phyloP scores from a whole-genome alignment of 1,140 invertebrate genomes.

The Mizuhopecten yessoensis region DNA sequence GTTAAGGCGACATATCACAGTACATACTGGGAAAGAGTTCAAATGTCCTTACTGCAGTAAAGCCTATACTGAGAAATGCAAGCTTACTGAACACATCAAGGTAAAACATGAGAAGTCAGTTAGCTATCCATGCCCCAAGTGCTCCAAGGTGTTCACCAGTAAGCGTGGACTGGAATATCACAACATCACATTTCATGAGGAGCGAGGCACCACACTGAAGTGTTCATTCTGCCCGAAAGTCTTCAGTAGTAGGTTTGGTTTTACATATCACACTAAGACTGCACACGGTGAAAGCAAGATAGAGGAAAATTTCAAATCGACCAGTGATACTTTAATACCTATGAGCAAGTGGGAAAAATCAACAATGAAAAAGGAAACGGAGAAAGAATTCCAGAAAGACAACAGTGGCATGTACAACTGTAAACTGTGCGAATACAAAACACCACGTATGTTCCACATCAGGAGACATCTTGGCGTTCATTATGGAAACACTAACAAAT shows the following conservation, averaged over 20 bases:
- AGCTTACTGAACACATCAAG: constrained; percentile 4
- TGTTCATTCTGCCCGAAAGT: constrained; percentile 8
- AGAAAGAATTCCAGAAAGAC: constrained; percentile 12
- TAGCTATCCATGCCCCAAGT: constrained; percentile 1
- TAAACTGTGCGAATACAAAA: neutral
- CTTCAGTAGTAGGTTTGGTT: neutral
- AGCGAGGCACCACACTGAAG: constrained; percentile 20
- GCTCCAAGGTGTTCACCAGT: neutral
- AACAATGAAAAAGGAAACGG: neutral
- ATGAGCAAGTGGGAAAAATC: constrained; percentile 33
- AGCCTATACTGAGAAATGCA: neutral
- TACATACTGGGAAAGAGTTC: neutral
- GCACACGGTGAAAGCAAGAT: neutral
- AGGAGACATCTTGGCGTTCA: neutral
- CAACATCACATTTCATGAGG: constrained; percentile 32
- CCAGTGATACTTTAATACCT: neutral
- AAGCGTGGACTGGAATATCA: constrained; percentile 31
- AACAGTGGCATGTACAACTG: constrained; percentile 1
- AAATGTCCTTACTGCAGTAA: constrained; percentile 19
- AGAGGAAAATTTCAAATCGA: constrained; percentile 1
- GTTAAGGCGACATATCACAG: neutral
- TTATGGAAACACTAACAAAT: constrained; percentile 28
- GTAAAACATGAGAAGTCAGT: neutral
- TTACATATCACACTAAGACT: constrained; percentile 1
- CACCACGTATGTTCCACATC: neutral